These are phyloP conservation scores for Pseudorasbora parva DNA, from an alignment of 2,113 vertebrate genomes.

Conservation along the genomic window DNA sequence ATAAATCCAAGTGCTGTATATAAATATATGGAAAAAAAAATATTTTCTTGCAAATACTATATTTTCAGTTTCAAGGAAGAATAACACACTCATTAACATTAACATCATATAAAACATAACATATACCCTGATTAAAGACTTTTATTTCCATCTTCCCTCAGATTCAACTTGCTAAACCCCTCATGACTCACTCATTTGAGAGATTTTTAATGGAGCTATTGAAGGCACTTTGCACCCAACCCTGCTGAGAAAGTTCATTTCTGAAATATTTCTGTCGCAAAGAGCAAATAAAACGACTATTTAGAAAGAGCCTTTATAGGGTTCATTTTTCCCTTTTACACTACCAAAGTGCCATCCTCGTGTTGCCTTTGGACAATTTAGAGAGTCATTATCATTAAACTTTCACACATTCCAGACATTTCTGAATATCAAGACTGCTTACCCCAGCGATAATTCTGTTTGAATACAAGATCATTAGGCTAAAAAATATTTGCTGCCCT, in stretches of 20 bases:
- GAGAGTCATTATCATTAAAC: constrained; percentile 7
- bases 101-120: not conserved
- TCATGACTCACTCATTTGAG: not conserved
- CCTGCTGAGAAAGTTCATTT: not conserved
- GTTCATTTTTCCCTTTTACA: constrained; percentile 8
- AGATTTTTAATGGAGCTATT: not conserved
- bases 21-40: no score
- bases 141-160: constrained; percentile 15
- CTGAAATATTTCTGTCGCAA: constrained; percentile 1
- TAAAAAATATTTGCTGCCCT: not conserved
- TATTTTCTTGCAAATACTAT: no score
- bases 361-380: constrained; percentile 16
- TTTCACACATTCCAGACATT: not conserved
- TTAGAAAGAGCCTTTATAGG: constrained; percentile 5
- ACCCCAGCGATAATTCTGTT: constrained; percentile 14
- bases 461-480: not conserved
- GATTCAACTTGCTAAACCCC: not conserved
- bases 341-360: not conserved
- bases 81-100: not conserved
- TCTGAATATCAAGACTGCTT: constrained; percentile 16
- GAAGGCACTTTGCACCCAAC: not conserved
- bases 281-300: constrained; percentile 21
- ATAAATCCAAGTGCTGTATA: no score
- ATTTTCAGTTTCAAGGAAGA: no score
- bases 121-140: not conserved